Conservation (phyloP, 2,113 vertebrate genomes). For the Clarias macrocephalus region DNA sequence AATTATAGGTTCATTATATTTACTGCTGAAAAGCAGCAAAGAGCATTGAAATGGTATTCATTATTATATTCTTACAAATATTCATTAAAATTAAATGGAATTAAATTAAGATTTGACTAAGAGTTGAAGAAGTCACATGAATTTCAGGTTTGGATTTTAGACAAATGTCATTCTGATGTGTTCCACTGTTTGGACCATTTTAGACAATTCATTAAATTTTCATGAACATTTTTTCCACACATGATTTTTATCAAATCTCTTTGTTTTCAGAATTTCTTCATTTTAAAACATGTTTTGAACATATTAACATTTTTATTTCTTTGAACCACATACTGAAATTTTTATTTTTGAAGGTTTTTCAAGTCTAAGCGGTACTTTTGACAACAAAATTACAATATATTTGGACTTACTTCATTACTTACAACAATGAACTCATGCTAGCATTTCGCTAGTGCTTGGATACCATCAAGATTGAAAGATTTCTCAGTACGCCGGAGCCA, state of each 20-base stretch:
- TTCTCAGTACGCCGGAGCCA: no score
- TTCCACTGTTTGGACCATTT: background rate
- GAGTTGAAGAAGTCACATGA: background rate
- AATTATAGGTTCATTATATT: background rate
- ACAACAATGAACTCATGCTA: no score
- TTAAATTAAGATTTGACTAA: background rate
- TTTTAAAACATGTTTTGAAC: background rate
- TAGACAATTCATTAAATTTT: background rate
- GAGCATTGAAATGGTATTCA: background rate
- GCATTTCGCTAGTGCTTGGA: no score
- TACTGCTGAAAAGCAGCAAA: background rate
- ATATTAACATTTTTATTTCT: background rate
- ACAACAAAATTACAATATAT: no score
- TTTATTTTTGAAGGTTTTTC: no score
- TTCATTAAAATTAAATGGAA: background rate
- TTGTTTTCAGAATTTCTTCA: background rate
- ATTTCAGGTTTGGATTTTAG: background rate
- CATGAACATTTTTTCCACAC: background rate
- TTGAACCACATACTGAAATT: no score
- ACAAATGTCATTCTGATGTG: background rate
- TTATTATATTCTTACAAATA: background rate
- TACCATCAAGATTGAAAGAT: no score
- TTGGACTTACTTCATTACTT: no score
- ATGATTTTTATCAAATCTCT: background rate
- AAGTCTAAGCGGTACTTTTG: no score